A percentile compares a stretch with the other conserved stretches of the same genome.
phyloP scores from a whole-genome alignment of 2,113 vertebrate genomes.

The Upupa epops region DNA sequence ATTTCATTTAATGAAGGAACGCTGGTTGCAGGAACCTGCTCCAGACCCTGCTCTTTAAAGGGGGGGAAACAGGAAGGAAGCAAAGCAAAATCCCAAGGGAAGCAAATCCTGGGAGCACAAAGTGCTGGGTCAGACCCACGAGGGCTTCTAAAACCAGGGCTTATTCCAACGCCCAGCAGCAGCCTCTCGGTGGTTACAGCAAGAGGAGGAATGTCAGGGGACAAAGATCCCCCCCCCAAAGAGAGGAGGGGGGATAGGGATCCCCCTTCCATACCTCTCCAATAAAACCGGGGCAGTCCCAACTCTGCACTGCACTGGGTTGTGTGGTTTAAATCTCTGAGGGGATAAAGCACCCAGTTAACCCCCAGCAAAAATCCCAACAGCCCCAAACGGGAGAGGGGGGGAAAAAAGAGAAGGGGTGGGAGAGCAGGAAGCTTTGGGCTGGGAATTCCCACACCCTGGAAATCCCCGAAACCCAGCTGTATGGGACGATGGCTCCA shows the following conservation, averaged over 20 bases:
- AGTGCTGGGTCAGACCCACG: neutral
- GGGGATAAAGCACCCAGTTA: fast-evolving
- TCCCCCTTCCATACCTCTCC: too few relatives aligned
- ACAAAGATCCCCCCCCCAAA: too few relatives aligned
- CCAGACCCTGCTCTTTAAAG: neutral
- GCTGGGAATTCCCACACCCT: neutral
- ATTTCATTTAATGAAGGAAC: neutral
- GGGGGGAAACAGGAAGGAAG: neutral
- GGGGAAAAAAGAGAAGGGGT: too few relatives aligned
- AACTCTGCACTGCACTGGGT: neutral
- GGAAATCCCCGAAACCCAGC: neutral
- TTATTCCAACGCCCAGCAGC: neutral
- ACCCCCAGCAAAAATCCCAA: fast-evolving
- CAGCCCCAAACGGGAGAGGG: too few relatives aligned
- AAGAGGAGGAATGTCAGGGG: neutral
- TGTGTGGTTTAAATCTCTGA: too few relatives aligned
- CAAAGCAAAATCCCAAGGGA: fast-evolving
- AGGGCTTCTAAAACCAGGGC: neutral
- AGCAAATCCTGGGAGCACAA: neutral
- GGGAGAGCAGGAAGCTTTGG: neutral
- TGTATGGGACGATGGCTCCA: neutral
- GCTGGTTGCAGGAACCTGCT: fast-evolving
- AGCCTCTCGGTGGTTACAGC: neutral
- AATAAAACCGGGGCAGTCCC: too few relatives aligned
- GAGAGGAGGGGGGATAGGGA: too few relatives aligned